These are phyloP conservation scores for Yponomeuta evonymella DNA, from an alignment of 2,888 invertebrate genomes.

Conservation along the genomic window DNA sequence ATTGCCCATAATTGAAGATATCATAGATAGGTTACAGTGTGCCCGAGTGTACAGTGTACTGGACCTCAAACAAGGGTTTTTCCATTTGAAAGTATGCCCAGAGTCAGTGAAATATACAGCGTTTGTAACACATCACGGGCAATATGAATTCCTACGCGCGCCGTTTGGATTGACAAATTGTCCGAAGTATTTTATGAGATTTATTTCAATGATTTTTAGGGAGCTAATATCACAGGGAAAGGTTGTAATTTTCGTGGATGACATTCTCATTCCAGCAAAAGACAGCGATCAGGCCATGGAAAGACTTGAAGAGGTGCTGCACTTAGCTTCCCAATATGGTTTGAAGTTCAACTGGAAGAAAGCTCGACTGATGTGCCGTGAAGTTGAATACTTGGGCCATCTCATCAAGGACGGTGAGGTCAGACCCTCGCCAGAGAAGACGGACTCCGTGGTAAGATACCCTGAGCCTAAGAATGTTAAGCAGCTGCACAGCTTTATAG, in stretches of 20 bases:
- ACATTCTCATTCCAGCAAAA: constrained; percentile 4
- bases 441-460: constrained; percentile 1
- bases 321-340: neutral
- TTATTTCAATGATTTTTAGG: constrained; percentile 2
- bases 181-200: constrained; percentile 8
- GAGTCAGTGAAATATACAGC: constrained; percentile 21
- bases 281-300: neutral
- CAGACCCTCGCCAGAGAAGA: constrained; percentile 9
- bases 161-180: neutral
- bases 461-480: constrained; percentile 8
- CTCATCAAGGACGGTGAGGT: constrained; percentile 13
- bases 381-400: constrained; percentile 12
- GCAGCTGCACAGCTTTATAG: constrained; percentile 12
- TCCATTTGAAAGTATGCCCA: constrained; percentile 17
- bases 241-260: constrained; percentile 10
- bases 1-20: constrained; percentile 16
- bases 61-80: constrained; percentile 20
- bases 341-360: constrained; percentile 14
- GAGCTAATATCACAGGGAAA: constrained; percentile 1
- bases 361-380: neutral
- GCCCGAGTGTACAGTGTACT: constrained; percentile 15
- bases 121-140: constrained; percentile 9
- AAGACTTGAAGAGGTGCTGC: constrained; percentile 5
- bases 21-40: constrained; percentile 16
- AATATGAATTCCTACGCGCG: constrained; percentile 17